These are phyloP conservation scores for Nesometra sesokonis DNA, from an alignment of 35 echinoderm and acorn worm genomes.

Conservation along the genomic window DNA sequence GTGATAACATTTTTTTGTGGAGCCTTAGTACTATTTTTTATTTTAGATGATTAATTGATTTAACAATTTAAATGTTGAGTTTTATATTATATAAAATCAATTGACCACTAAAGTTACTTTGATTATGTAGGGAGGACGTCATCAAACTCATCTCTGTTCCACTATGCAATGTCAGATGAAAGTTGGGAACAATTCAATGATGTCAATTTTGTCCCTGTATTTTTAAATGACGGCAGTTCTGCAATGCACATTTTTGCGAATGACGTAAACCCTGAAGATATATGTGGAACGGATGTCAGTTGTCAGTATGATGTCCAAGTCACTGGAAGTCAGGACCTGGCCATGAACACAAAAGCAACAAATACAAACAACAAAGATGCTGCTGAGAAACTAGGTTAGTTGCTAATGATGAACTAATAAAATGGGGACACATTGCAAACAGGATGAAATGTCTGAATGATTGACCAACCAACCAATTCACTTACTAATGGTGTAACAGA, in stretches of 20 bases:
- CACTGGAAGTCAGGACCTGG: background rate
- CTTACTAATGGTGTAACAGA: too few relatives aligned
- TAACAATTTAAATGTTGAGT: too few relatives aligned
- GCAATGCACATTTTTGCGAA: background rate
- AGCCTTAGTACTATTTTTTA: too few relatives aligned
- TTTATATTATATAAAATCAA: too few relatives aligned
- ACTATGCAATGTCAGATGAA: background rate
- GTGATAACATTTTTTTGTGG: too few relatives aligned
- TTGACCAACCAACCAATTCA: too few relatives aligned
- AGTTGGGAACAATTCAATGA: constrained; percentile 31
- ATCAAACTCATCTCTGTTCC: constrained; percentile 8
- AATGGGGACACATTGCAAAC: too few relatives aligned
- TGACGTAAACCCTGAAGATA: too few relatives aligned
- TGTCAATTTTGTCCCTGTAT: constrained; percentile 9
- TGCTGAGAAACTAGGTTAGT: background rate
- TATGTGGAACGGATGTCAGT: background rate
- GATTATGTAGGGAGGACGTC: constrained; percentile 27
- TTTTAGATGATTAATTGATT: too few relatives aligned
- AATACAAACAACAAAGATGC: background rate
- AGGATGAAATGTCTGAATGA: too few relatives aligned
- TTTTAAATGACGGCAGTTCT: constrained; percentile 11
- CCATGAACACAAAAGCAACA: background rate
- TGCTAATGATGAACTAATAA: too few relatives aligned
- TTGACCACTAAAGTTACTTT: too few relatives aligned
- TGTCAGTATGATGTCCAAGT: background rate